Evolutionary conservation across 2,113 vertebrate species (phyloP).

Genomic region (Salvelinus alpinus): DNA sequence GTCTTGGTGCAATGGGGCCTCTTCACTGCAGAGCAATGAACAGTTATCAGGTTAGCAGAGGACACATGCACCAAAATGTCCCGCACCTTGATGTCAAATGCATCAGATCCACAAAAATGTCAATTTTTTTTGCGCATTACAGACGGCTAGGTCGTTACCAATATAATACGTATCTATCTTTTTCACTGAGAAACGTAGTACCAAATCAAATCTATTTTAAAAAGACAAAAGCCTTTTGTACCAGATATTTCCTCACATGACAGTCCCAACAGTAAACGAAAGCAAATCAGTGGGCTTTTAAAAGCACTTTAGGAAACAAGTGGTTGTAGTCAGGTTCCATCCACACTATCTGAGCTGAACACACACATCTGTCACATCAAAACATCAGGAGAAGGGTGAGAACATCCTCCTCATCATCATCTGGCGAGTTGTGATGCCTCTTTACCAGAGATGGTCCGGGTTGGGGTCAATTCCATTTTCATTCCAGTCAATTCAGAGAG

Average conservation of each 20-base stretch:
- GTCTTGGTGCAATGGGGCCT: too few relatives aligned
- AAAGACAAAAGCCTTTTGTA: constrained; percentile 13
- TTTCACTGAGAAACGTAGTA: background rate
- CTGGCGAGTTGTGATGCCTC: too few relatives aligned
- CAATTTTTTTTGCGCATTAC: too few relatives aligned
- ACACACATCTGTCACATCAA: constrained; percentile 17
- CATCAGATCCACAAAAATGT: too few relatives aligned
- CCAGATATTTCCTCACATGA: constrained; percentile 7
- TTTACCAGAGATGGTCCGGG: background rate
- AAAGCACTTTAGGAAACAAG: background rate
- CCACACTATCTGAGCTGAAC: constrained; percentile 1
- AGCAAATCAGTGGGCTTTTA: constrained; percentile 1
- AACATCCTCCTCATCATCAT: background rate
- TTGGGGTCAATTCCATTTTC: too few relatives aligned
- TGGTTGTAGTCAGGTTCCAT: background rate
- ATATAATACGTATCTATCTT: background rate
- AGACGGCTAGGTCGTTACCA: background rate
- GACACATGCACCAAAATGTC: too few relatives aligned
- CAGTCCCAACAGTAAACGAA: constrained; percentile 21
- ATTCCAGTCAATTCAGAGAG: too few relatives aligned
- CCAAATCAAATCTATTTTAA: background rate
- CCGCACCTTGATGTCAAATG: too few relatives aligned
- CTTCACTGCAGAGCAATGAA: too few relatives aligned
- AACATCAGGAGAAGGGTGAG: constrained; percentile 13
- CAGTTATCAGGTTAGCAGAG: too few relatives aligned